Evolutionary conservation across 2,113 vertebrate species (phyloP).

Genomic region (Delphinus delphis): DNA sequence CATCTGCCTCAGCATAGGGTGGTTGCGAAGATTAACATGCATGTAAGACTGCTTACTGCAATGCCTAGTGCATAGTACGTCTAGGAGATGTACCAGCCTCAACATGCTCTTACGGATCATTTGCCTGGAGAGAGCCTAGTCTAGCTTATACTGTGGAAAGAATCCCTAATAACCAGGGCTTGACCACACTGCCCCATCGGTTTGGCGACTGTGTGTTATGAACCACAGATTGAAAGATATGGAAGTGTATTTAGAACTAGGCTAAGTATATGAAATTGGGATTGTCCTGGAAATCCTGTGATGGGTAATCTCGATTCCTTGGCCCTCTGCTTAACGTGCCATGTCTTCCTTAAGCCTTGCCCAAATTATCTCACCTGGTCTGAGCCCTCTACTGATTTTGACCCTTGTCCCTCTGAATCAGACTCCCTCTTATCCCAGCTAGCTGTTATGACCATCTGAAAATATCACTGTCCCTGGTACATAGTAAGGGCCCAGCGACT

Average conservation of each 20-base stretch:
- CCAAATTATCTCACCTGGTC: not conserved
- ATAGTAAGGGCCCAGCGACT: not conserved
- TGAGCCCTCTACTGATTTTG: not conserved
- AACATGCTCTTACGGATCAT: not conserved
- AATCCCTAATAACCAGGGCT: not conserved
- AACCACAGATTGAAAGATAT: not conserved
- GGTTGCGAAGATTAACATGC: not conserved
- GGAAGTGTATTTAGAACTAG: constrained; percentile 21
- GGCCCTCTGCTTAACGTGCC: not conserved
- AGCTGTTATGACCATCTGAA: not conserved
- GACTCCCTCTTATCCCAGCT: not conserved
- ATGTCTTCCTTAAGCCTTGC: not conserved
- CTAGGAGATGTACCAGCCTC: not conserved
- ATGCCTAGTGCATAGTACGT: not conserved
- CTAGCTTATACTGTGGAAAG: not conserved
- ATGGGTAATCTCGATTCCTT: not conserved
- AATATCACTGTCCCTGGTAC: not conserved
- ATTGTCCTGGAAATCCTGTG: constrained; percentile 2
- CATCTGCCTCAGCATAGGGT: not conserved
- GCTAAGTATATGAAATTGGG: not conserved
- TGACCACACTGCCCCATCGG: not conserved
- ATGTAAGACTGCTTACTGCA: not conserved
- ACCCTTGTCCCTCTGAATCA: not conserved
- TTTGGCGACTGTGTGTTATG: not conserved
- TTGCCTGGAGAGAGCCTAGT: not conserved